phyloP scores from a whole-genome alignment of 2,797 vertebrate species.

The Cossypha polioptera region DNA sequence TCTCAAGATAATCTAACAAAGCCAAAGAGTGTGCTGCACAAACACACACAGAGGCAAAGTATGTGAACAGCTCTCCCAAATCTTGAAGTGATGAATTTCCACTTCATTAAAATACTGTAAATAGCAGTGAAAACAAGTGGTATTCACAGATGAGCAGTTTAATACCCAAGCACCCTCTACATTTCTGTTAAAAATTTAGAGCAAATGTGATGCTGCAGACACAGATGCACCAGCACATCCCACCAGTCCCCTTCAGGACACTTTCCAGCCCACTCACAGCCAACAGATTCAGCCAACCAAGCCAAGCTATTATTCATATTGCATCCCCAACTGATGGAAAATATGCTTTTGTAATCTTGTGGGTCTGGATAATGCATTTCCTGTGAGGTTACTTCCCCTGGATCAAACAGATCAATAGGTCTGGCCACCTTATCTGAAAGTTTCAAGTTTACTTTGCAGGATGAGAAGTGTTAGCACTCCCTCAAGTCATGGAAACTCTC shows the following conservation, averaged over 20 bases:
- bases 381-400: neutral
- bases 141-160: neutral
- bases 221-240: neutral
- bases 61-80: neutral
- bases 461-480: neutral
- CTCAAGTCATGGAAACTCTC: neutral
- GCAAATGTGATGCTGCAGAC: neutral
- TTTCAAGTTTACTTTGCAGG: neutral
- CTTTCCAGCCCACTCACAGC: neutral
- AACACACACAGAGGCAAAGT: neutral
- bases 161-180: neutral
- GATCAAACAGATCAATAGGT: neutral
- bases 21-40: fast-evolving
- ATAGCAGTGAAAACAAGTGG: neutral
- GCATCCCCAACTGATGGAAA: neutral
- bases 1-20: neutral
- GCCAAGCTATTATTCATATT: neutral
- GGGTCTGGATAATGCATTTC: neutral
- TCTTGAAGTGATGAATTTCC: neutral
- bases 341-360: neutral
- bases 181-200: neutral
- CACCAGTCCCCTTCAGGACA: neutral
- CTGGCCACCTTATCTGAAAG: neutral
- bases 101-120: neutral
- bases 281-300: neutral